Evolutionary conservation across 2,797 vertebrate species (phyloP).

Genomic region (Dromococcyx pavoninus): DNA sequence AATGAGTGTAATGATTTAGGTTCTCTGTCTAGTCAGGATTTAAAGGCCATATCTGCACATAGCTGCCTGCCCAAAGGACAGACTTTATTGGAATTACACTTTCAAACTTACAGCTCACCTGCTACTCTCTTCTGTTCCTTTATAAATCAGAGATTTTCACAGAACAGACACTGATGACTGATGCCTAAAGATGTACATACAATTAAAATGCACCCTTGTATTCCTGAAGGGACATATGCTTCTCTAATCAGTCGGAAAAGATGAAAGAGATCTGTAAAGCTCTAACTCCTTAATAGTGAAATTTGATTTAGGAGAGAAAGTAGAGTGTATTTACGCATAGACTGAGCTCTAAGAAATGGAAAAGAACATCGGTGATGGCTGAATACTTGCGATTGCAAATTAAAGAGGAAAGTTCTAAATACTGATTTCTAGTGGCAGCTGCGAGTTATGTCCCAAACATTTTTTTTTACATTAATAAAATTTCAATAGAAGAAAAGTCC

Average conservation of each 20-base stretch:
- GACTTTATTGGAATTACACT: background rate
- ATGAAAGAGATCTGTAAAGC: background rate
- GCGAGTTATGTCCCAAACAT: background rate
- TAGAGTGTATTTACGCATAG: background rate
- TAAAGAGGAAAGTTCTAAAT: background rate
- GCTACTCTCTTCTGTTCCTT: background rate
- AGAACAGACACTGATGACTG: background rate
- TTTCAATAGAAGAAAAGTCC: background rate
- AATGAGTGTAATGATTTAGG: constrained; percentile 21
- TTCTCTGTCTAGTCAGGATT: background rate
- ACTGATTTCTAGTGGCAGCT: background rate
- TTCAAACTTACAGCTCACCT: background rate
- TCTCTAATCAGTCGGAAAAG: background rate
- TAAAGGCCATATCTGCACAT: background rate
- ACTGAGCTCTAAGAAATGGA: background rate
- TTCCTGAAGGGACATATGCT: background rate
- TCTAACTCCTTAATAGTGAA: background rate
- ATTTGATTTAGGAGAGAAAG: background rate
- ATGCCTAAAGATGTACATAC: background rate
- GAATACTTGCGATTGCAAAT: background rate
- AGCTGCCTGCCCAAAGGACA: background rate
- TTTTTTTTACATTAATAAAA: background rate
- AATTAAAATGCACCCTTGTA: background rate
- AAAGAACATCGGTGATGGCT: background rate
- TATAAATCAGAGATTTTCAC: background rate